A percentile compares a stretch with the other conserved stretches of the same genome.
phyloP scores from a whole-genome alignment of 2,113 vertebrate species.

The Nyctibius bracteatus region DNA sequence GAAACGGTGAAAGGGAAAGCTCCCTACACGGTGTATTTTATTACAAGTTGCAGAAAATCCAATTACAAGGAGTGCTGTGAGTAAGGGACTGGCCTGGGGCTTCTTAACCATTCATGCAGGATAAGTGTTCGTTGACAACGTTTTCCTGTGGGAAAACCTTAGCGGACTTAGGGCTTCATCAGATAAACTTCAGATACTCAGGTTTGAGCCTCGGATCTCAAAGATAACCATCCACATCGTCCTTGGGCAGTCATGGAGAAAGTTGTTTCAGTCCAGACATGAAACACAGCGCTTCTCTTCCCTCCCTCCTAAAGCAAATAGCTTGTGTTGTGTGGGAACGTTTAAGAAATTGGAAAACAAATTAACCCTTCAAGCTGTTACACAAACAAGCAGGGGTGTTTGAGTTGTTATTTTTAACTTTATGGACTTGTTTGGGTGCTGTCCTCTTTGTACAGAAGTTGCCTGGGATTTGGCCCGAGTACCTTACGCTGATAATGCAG shows the following conservation, averaged over 20 bases:
- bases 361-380: not conserved
- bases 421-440: not conserved
- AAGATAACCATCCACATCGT: rapidly evolving
- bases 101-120: not conserved
- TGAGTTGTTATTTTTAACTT: not conserved
- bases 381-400: not conserved
- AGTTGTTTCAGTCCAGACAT: rapidly evolving
- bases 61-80: not conserved
- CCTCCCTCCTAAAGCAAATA: not conserved
- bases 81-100: not conserved
- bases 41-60: not conserved
- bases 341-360: not conserved
- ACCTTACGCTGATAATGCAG: not conserved
- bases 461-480: not conserved
- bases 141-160: not conserved
- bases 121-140: not conserved
- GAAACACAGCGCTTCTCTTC: not conserved
- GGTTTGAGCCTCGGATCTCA: not conserved
- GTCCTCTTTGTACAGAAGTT: not conserved
- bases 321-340: rapidly evolving
- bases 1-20: not conserved
- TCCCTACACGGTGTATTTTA: not conserved
- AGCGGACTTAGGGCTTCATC: not conserved
- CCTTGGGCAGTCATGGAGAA: not conserved
- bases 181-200: not conserved